Base-by-base conservation (phyloP, 2,888 invertebrate genomes). In the Chaetoderma sp. region DNA sequence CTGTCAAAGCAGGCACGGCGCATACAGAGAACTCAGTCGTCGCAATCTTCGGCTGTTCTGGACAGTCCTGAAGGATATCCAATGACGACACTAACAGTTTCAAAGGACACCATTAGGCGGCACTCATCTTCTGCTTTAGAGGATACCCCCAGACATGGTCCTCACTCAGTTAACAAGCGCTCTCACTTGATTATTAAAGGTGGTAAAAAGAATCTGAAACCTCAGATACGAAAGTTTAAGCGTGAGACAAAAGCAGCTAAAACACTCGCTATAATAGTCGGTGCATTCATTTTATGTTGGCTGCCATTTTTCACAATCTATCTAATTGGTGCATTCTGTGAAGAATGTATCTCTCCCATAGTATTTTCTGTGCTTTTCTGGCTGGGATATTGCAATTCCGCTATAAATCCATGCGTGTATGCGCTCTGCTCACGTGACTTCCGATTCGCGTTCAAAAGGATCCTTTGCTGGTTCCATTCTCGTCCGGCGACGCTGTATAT, bases 191-290 rank as follows among this genome's bases (percentile, higher is more conserved):
- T 33, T 28, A 47, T 60, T 28, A 66, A 66, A 58, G 52, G 36
- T 2, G 59, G 66, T n/a, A 33, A 66, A 5, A 69, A 93, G 80
- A 95, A 95, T 85, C 94, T 95, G 68, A 95, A 95, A 85, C 93
- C 94, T 3, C 88, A 88, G 90, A 94, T 95, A 70, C 94, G 94
- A 85, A 91, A 95, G 54, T 95, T 82, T 56, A 77, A 78, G 63
- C 95, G 95, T 93, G 97, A 98, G 86, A 96, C 96, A 0, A 97
- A 97, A 88, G 97, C 97, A 0, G 96, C 97, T 1, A 97, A 97
- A 87, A 97, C 97, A 0, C 89, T 98, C 59, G 97, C 95, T 67
- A 96, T 98, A 73, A 98, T 98, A 71, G 97, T 98, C 3, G 98
- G 98, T 0, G 94, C 96, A 50, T 98, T 98, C 88, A 95, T 97